Base-by-base conservation (phyloP, 2,888 invertebrate species). In the Drosophila testacea region DNA sequence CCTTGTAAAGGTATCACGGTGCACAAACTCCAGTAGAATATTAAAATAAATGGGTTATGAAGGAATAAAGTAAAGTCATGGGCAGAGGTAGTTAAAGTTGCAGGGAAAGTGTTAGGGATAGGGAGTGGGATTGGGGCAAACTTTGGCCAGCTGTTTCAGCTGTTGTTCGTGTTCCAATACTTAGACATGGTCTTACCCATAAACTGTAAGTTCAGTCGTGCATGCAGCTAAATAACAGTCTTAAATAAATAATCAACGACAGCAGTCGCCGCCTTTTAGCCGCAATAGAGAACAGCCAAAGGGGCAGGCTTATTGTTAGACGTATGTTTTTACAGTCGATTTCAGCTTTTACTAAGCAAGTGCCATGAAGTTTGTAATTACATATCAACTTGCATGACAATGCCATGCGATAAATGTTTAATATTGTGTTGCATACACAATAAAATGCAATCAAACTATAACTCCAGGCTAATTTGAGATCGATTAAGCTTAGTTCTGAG, bases 1-100 rank as follows among this genome's bases (percentile, higher is more conserved):
- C 11, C 9, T 7, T n/a, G 28, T 10, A 36, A 10, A 10, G 38
- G 38, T 22, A 7, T 11, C 11, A 13, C 36, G 32, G 6, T 10
- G 38, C 39, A 66, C 70, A 55, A 68, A 61, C 65, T 60, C 46
- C 64, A 38, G 69, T 41, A 56, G 73, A 67, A 71, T 82, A 82
- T 88, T 73, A 82, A 70, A 85, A 66, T 57, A 64, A 72, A 83
- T 82, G 85, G 69, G 80, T 74, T 82, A 72, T 73, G 82, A 56
- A 61, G 39, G 27, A 44, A 41, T 9, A 9, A 16, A 27, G 13
- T 7, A 22, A 27, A 22, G 41, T 16, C 6, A 28, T 51, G 51
- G n/a, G 16, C 38, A 16, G 10, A 16, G 9, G 11, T 51, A 30
- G 16, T 4, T 11, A 28, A 39, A 6, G 47, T 6, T 34, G 9